Evolutionary conservation across 2,888 invertebrate genomes (phyloP).

Genomic region (Neoaliturus tenellus): DNA sequence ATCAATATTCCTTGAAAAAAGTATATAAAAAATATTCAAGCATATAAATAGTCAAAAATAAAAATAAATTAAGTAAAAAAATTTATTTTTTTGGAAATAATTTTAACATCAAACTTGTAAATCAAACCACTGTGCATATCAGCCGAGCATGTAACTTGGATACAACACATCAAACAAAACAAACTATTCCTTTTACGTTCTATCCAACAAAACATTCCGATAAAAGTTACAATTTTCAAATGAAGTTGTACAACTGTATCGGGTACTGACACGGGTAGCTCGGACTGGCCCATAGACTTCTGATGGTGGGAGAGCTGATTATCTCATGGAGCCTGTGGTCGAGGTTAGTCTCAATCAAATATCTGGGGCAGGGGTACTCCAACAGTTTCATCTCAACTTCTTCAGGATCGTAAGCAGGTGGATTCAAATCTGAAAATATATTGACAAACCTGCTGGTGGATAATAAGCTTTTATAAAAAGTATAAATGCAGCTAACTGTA

Average conservation of each 20-base stretch:
- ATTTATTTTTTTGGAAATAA: neutral
- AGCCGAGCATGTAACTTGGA: too few species aligned
- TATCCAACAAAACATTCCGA: neutral
- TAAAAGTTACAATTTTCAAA: neutral
- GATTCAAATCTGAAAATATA: neutral
- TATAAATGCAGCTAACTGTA: too few species aligned
- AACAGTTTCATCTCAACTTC: conserved; percentile 10
- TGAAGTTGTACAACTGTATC: conserved; percentile 12
- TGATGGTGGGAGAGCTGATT: conserved; percentile 1
- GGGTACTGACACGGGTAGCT: conserved; percentile 19
- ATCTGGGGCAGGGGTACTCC: conserved; percentile 22
- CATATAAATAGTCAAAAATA: too few species aligned
- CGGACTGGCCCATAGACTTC: conserved; percentile 10
- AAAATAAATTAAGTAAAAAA: too few species aligned
- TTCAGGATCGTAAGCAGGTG: neutral
- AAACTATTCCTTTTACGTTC: neutral
- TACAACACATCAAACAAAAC: neutral
- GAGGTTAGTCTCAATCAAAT: conserved; percentile 10
- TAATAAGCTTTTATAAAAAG: too few species aligned
- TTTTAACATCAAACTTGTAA: too few species aligned
- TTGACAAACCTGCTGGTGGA: too few species aligned
- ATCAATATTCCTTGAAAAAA: too few species aligned
- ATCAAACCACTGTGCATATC: too few species aligned
- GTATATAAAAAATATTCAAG: too few species aligned
- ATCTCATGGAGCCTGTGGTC: conserved; percentile 11